Conservation (phyloP, 2,113 vertebrate species). For the Rattus rattus region DNA sequence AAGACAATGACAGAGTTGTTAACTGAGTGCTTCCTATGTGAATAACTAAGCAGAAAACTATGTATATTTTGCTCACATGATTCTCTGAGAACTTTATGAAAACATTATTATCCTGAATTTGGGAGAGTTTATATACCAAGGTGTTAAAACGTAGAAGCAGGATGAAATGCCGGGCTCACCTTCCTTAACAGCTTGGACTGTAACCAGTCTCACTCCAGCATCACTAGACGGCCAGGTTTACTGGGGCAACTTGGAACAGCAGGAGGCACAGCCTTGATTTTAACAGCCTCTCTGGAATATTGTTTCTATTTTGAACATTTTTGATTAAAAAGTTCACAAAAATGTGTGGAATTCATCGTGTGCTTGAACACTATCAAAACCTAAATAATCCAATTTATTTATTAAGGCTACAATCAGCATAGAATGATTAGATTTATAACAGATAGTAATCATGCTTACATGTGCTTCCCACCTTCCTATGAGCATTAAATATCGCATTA, state of each 20-base stretch:
- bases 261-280: constrained; percentile 1
- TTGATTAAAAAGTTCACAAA: not conserved
- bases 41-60: not conserved
- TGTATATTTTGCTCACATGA: not conserved
- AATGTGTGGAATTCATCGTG: not conserved
- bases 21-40: not conserved
- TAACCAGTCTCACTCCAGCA: not conserved
- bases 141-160: not conserved
- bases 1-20: not conserved
- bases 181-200: not conserved
- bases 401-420: not conserved
- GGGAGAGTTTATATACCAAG: not conserved
- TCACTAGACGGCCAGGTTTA: accelerated
- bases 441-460: not conserved
- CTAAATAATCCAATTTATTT: not conserved
- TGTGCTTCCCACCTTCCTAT: not conserved
- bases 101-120: not conserved
- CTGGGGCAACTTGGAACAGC: no score
- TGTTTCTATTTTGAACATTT: not conserved
- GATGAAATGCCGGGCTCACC: not conserved
- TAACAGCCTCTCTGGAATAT: not conserved
- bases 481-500: not conserved
- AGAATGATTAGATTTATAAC: not conserved
- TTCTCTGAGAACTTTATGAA: not conserved
- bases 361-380: not conserved